Evolutionary conservation across 2,888 invertebrate genomes (phyloP), one percentile per base, ranked within the genome.

Genomic region (Pterostichus madidus): DNA sequence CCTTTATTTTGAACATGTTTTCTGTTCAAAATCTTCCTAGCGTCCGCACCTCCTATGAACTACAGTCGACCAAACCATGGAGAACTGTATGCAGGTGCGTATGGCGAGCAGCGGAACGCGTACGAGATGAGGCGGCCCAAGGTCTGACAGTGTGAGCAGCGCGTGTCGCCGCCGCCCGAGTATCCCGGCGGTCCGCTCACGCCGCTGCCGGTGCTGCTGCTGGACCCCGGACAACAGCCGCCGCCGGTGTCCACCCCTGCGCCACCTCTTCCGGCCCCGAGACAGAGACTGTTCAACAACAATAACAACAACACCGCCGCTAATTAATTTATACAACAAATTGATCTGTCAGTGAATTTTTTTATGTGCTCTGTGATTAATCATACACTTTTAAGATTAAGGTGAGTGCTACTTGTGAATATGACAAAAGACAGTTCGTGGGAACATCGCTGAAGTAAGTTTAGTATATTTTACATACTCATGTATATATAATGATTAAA

Each of bases 31-130:
- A 75, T 61, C 59, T 81, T 32, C 75, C 84, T 89, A 91, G 91
- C 91, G 83, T 88, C 90, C 83, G 91, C 91, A 44, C 90, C 91
- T 31, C 90, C 86, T 6, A 85, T 86, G 56, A 86, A 86, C 85
- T 87, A 86, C 84, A 86, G 84, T 81, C 87, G 88, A 90, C 86
- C 86, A 91, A 92, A 90, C 86, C 92, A 90, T 86, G 91, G 91
- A 84, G 94, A 94, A 89, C 91, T 94, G 84, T 95, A 95, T 91
- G 95, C 95, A 85, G 94, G 94, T 87, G 95, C 95, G 84, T 95
- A 95, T 91, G 93, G 93, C 87, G 86, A 91, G 85, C 92, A 92
- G 93, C 87, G 94, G 94, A 91, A 94, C 95, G 94, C 93, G 94
- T 84, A 83, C 68, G 83, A 83, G 61, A 83, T 83, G 83, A 61